phyloP scores from a whole-genome alignment of 2,888 invertebrate species.

The Antheraea yamamai region DNA sequence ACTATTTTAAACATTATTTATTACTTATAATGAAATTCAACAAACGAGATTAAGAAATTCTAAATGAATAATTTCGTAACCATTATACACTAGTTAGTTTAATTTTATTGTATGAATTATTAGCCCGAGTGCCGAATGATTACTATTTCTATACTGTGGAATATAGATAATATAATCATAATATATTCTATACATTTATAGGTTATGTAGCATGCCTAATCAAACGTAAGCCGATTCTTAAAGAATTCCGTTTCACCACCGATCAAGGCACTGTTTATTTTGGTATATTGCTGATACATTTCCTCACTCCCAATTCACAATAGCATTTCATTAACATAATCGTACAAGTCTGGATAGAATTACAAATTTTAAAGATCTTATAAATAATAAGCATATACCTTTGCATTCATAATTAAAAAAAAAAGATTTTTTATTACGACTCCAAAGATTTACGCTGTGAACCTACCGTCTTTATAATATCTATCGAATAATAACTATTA shows the following conservation, averaged over 20 bases:
- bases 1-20: constrained; percentile 69
- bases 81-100: constrained; percentile 48
- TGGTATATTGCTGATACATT: constrained; percentile 81
- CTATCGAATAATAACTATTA: constrained; percentile 77
- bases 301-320: constrained; percentile 79
- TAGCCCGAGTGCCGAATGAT: constrained; percentile 77
- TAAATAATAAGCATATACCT: constrained; percentile 43
- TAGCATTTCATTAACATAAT: constrained; percentile 71
- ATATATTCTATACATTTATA: constrained; percentile 46
- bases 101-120: constrained; percentile 61
- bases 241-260: constrained; percentile 55
- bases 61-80: constrained; percentile 59
- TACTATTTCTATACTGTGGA: constrained; percentile 81
- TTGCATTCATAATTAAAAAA: constrained; percentile 38
- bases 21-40: constrained; percentile 65
- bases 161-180: constrained; percentile 81
- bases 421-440: constrained; percentile 34
- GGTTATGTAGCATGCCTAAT: constrained; percentile 51
- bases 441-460: constrained; percentile 49
- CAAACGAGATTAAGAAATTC: constrained; percentile 66
- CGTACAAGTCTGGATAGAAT: constrained; percentile 65
- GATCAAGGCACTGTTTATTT: constrained; percentile 79
- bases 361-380: constrained; percentile 64
- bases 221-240: constrained; percentile 62
- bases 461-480: constrained; percentile 60